A percentile compares a stretch with the other conserved stretches of the same genome.
These are phyloP conservation scores for Arbacia lixula DNA, from an alignment of 53 echinoderm and acorn worm genomes.

Conservation along the genomic window DNA sequence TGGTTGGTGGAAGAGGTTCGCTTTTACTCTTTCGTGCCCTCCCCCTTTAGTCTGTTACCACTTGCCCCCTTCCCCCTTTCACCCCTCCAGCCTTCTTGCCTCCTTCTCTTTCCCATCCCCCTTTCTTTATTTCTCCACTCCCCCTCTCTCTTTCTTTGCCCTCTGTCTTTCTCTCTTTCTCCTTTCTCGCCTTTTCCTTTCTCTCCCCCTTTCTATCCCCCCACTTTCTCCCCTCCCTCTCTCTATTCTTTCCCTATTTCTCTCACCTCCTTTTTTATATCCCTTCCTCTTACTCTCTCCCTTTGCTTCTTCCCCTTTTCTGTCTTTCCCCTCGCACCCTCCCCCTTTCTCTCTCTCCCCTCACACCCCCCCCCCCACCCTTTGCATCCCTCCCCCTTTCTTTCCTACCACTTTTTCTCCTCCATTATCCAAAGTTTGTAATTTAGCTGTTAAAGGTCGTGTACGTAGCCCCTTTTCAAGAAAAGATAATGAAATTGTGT, in stretches of 20 bases:
- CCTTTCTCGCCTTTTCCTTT: neutral
- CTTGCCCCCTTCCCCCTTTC: neutral
- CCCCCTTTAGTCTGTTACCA: neutral
- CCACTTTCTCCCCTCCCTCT: neutral
- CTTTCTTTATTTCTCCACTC: neutral
- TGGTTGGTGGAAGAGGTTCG: too few species aligned
- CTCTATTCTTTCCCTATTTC: neutral
- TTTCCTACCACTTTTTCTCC: neutral
- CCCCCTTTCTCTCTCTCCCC: neutral
- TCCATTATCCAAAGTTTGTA: too few species aligned
- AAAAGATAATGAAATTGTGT: too few species aligned
- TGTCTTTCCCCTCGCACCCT: neutral
- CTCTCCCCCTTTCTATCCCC: neutral
- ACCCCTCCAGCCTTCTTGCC: neutral
- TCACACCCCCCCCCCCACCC: neutral
- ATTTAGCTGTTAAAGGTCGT: too few species aligned
- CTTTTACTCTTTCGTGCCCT: neutral
- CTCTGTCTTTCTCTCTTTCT: neutral
- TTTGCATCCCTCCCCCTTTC: neutral
- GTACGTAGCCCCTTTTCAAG: too few species aligned
- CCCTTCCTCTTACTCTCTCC: neutral
- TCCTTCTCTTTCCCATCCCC: neutral
- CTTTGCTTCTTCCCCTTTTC: too few species aligned
- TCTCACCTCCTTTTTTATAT: neutral
- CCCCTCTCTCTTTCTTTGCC: neutral